A percentile compares a stretch with the other conserved stretches of the same genome.
These are phyloP conservation scores for Anadara kagoshimensis DNA, from an alignment of 1,140 invertebrate species.

Conservation along the genomic window DNA sequence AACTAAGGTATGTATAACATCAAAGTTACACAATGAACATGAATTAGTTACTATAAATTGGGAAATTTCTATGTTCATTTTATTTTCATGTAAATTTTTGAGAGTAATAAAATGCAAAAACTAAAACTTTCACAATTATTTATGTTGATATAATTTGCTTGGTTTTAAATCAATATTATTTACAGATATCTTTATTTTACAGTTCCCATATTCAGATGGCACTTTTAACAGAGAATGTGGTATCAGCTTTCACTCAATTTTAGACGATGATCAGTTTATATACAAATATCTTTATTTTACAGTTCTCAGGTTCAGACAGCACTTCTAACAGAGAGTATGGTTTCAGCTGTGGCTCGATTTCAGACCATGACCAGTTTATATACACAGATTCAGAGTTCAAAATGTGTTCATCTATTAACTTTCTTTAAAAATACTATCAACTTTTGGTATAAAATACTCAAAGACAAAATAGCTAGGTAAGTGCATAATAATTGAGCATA, in stretches of 20 bases:
- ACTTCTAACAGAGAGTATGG: slow-evolving; percentile 78
- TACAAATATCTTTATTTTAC: slow-evolving; percentile 50
- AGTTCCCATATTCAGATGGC: no score
- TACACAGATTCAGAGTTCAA: slow-evolving; percentile 77
- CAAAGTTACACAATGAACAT: background rate
- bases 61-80: no score
- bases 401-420: slow-evolving; percentile 79
- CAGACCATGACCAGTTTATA: slow-evolving; percentile 80
- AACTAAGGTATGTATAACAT: slow-evolving; percentile 26
- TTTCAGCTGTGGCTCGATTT: slow-evolving; percentile 81
- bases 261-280: no score
- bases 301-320: slow-evolving; percentile 79
- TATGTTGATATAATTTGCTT: no score
- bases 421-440: slow-evolving; percentile 81
- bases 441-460: slow-evolving; percentile 89
- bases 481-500: background rate
- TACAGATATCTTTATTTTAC: no score
- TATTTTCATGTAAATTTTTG: no score
- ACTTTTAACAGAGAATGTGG: no score
- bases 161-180: no score
- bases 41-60: no score
- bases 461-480: slow-evolving; percentile 86
- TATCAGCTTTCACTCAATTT: no score
- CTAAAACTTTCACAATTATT: no score
- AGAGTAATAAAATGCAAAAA: no score